Percentiles rank a stretch among this genome's conserved stretches.
Conservation (phyloP, 1,140 invertebrate genomes). For the Drosophila malerkotliana region DNA sequence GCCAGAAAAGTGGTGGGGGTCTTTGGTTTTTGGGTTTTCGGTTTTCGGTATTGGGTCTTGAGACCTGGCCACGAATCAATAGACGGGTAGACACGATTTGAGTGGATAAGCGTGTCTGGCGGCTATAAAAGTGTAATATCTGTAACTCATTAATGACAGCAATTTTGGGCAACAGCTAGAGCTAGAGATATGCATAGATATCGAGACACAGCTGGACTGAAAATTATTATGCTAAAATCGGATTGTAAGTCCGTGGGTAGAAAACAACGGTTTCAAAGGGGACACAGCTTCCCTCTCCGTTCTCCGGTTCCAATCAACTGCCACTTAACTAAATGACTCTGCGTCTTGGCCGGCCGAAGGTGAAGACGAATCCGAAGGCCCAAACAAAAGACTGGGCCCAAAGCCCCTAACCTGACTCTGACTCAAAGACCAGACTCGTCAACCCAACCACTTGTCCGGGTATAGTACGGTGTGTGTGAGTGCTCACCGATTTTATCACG, state of each 20-base stretch:
- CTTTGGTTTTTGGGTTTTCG: background rate
- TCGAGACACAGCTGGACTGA: background rate
- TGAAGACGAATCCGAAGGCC: slow-evolving; percentile 41
- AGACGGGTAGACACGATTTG: slow-evolving; percentile 66
- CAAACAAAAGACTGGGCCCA: slow-evolving; percentile 23
- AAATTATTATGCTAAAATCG: slow-evolving; percentile 48
- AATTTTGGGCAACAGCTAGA: slow-evolving; percentile 56
- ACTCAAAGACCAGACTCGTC: slow-evolving; percentile 1
- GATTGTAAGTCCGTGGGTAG: slow-evolving; percentile 47
- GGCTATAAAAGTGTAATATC: slow-evolving; percentile 82
- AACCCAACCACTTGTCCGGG: slow-evolving; percentile 5
- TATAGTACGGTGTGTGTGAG: slow-evolving; percentile 11
- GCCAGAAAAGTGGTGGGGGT: slow-evolving; percentile 14
- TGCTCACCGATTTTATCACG: slow-evolving; percentile 71
- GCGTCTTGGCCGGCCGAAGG: slow-evolving; percentile 55
- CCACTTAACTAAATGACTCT: slow-evolving; percentile 81
- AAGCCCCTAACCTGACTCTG: background rate
- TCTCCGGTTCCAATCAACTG: slow-evolving; percentile 77
- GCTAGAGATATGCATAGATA: slow-evolving; percentile 2
- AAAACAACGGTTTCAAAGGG: slow-evolving; percentile 42
- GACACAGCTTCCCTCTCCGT: slow-evolving; percentile 36
- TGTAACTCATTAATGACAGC: slow-evolving; percentile 82
- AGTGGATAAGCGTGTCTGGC: slow-evolving; percentile 80
- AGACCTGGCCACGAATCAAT: slow-evolving; percentile 45
- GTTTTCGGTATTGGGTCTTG: slow-evolving; percentile 3